Percentiles rank a stretch among this genome's conserved stretches.
Evolutionary conservation across 1,140 invertebrate genomes (phyloP).

Genomic region (Sycophaga agraensis): DNA sequence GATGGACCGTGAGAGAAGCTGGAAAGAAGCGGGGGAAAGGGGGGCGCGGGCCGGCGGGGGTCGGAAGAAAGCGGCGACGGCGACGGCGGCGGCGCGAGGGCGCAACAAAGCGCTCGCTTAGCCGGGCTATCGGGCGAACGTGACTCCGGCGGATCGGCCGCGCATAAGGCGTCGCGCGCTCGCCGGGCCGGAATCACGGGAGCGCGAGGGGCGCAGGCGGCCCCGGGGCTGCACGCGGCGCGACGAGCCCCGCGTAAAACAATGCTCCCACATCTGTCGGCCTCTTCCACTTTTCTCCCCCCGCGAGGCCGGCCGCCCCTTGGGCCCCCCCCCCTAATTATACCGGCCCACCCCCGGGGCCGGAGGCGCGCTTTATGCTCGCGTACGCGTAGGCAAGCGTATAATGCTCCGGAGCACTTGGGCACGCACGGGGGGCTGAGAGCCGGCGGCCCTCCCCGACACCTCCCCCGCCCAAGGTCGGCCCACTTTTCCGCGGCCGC

Average conservation of each 20-base stretch:
- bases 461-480: neutral
- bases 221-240: neutral
- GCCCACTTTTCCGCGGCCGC: neutral
- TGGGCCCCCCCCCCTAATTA: constrained; percentile 58
- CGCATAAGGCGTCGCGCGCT: constrained; percentile 19
- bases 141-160: constrained; percentile 37
- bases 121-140: constrained; percentile 38
- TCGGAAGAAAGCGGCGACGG: constrained; percentile 1
- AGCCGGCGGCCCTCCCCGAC: neutral
- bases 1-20: constrained; percentile 3
- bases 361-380: constrained; percentile 29
- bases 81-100: constrained; percentile 6
- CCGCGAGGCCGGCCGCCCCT: constrained; percentile 41
- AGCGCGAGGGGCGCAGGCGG: neutral
- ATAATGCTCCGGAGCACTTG: constrained; percentile 57
- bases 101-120: no score
- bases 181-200: no score
- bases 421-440: constrained; percentile 49
- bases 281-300: constrained; percentile 51
- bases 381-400: constrained; percentile 32
- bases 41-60: neutral
- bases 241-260: constrained; percentile 54
- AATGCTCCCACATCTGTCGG: constrained; percentile 62
- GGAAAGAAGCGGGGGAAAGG: neutral
- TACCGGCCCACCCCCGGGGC: constrained; percentile 42